Base-by-base conservation (phyloP, 2,797 vertebrate genomes). In the Lindbergichthys nudifrons region DNA sequence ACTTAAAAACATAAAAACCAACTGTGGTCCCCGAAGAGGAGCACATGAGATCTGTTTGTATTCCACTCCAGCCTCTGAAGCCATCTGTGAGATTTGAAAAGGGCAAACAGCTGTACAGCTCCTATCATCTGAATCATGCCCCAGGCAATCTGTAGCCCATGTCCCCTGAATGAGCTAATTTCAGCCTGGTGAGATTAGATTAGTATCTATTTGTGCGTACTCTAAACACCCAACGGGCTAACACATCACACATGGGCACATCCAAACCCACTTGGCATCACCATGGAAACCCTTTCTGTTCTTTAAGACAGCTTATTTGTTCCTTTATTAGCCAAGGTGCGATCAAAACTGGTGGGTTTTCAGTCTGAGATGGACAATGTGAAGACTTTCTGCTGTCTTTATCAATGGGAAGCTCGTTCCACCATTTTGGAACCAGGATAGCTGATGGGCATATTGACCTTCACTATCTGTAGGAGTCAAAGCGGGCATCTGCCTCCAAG, bases 171-270 rank as follows among this genome's bases (percentile, higher is more conserved):
- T 61, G 51, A 86, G 77, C 84, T 89, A 86, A 91, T 91, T 91
- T 91, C 85, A 91, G 64, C 75, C 73, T 2, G 10, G 30, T 73
- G 65, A 85, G 89, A 91, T 90, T 88, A 91, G 89, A 92, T 93
- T 79, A 83, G 70, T 57, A 89, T 93, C 79, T 86, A 67, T 87
- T 77, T 88, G 86, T 80, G 75, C 36, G 8, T 54, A 72, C 77
- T 76, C 61, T 81, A 61, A 69, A 81, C 81, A 88, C 69, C 87
- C 83, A 57, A 58, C 58, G 83, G 84, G 85, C 65, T 58, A 18
- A 76, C 85, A 87, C 81, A 84, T 79, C 85, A 82, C 84, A 66
- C 79, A 52, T 48, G 50, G 50, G 62, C 63, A 47, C 68, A 68
- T 76, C 69, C 62, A 71, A 71, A 72, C 54, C 18, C 32, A 60